Conservation (phyloP, 2,113 vertebrate genomes). For the Bungarus multicinctus region DNA sequence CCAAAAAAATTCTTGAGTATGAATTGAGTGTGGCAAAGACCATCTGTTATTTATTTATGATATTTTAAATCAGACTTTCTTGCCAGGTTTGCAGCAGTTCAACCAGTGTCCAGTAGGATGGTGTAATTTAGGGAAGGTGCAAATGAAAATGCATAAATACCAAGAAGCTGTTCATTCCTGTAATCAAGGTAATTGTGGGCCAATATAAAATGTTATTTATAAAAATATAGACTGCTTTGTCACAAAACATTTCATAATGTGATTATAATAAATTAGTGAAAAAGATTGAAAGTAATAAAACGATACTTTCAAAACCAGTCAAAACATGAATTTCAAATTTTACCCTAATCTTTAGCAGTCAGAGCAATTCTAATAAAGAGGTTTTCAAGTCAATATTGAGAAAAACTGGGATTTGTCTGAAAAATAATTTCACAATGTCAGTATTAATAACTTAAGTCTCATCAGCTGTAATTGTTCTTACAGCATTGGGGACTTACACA, state of each 20-base stretch:
- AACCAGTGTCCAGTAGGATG: conserved; percentile 73
- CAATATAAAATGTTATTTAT: background rate
- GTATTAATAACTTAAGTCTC: background rate
- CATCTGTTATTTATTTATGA: background rate
- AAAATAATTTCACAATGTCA: background rate
- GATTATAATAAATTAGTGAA: background rate
- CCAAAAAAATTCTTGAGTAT: background rate
- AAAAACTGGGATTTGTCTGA: background rate
- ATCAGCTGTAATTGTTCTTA: background rate
- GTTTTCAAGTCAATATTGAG: background rate
- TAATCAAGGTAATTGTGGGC: conserved; percentile 75
- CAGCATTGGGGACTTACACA: background rate
- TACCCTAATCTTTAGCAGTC: background rate
- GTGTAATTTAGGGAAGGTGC: conserved; percentile 80
- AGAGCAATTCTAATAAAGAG: background rate
- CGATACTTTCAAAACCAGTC: background rate
- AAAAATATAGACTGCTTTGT: background rate
- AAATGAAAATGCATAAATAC: conserved; percentile 82
- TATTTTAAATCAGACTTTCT: conserved; percentile 11
- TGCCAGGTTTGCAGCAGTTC: conserved; percentile 78
- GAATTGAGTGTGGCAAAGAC: background rate
- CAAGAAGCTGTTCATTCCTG: conserved; percentile 76
- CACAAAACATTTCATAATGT: background rate
- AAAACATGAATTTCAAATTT: background rate
- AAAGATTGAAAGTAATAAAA: background rate